These are phyloP conservation scores for Trachemys scripta DNA, from an alignment of 2,113 vertebrate genomes.

Conservation along the genomic window DNA sequence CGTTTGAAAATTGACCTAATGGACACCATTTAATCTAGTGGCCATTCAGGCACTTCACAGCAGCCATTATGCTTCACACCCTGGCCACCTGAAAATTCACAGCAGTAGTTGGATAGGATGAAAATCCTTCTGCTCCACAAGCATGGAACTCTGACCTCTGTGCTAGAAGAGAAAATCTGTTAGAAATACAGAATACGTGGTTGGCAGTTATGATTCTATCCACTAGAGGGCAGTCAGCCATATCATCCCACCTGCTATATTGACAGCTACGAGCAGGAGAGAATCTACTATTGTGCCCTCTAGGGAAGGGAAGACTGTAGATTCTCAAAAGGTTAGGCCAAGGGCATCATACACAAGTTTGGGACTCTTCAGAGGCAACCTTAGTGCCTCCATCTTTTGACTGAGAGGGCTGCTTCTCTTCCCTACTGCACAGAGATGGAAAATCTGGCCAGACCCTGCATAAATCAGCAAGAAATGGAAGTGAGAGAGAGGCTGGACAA, in stretches of 20 bases:
- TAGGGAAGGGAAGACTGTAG: not conserved
- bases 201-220: conserved; percentile 42
- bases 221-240: conserved; percentile 52
- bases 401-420: not conserved
- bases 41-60: not conserved
- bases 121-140: not conserved
- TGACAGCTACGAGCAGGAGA: not conserved
- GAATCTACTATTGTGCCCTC: not conserved
- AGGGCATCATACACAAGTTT: not conserved
- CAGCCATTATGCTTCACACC: not conserved
- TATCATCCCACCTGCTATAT: fast-evolving
- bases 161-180: fast-evolving
- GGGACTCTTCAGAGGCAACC: conserved; percentile 13
- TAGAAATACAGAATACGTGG: fast-evolving
- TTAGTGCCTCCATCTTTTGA: not conserved
- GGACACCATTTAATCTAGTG: not conserved
- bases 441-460: not conserved
- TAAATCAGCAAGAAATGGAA: not conserved
- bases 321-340: not conserved
- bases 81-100: not conserved
- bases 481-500: not conserved
- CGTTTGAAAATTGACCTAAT: not conserved
- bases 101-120: not conserved
- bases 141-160: not conserved
- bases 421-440: not conserved